Base-by-base conservation (phyloP, 2,113 vertebrate species). In the Trochalopteron elliotii region DNA sequence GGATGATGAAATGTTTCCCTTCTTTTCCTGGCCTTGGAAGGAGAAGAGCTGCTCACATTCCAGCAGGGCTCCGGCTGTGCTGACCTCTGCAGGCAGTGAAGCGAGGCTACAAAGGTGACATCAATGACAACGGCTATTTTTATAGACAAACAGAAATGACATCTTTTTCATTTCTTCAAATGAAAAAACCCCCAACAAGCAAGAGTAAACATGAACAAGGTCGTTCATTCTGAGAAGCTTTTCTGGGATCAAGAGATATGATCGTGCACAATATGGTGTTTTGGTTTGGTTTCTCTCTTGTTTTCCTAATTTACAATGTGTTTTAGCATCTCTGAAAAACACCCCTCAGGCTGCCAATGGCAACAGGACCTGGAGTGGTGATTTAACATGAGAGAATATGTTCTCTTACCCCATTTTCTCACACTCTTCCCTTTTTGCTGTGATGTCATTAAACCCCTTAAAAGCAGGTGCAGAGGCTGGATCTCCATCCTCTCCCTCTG, bases 241-340 rank as follows among this genome's bases (percentile, higher is more conserved):
- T 69, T 25, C 80, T 87, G 70, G 28, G 60, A 78, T 35, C 31
- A 18, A 28, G 33, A 75, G 42, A 56, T 52, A 40, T 1, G 11
- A 56, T 86, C 50, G 25, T 28, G 57, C 81, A 65, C 95, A 95
- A 85, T 84, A 78, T 94, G 93, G 84, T 91, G 87, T 91, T 96
- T 96, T 84, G 57, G 31, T 79, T 85, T 33, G 71, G 28, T 91
- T 94, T 91, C 70, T 72, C 45, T 12, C 91, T 89, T 92, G 86
- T 94, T 96, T 93, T 79, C 81, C 55, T 93, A 44, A 94, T 91
- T 91, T 79, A 76, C 57, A 11, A 71, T 3, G 67, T 93, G 84
- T 94, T 97, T 68, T 42, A 83, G n/a, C 57, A 57, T 75, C 78
- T 61, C 39, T 20, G 23, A 55, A 89, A 94, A 96, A 87, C 60